Evolutionary conservation across 2,888 invertebrate genomes (phyloP).

Genomic region (Catocala fraxini): DNA sequence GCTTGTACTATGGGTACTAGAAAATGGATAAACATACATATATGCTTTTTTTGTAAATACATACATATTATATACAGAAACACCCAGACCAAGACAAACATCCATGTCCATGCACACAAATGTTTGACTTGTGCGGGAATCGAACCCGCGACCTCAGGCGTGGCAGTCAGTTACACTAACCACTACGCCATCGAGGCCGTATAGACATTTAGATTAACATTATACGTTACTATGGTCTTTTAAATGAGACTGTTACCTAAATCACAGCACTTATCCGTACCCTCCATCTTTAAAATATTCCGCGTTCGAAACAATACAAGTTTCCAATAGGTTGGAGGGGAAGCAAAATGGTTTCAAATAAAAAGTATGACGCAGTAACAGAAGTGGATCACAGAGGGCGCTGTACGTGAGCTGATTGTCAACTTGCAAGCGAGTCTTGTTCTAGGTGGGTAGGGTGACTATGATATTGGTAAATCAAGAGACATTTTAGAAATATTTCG

Average conservation of each 20-base stretch:
- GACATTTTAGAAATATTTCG: no score
- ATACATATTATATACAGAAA: no score
- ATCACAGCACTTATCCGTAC: conserved; percentile 8
- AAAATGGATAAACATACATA: no score
- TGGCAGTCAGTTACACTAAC: no score
- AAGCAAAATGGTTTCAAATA: conserved; percentile 21
- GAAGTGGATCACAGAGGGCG: conserved; percentile 51
- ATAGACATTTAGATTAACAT: no score
- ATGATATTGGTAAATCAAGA: not conserved
- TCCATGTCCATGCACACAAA: no score
- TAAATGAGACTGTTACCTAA: conserved; percentile 1
- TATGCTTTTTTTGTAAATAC: no score
- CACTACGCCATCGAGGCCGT: no score
- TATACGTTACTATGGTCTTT: not conserved
- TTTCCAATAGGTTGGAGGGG: conserved; percentile 20
- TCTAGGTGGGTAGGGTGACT: conserved; percentile 17
- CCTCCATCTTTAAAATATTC: conserved; percentile 34
- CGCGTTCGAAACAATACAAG: conserved; percentile 42
- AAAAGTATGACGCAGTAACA: conserved; percentile 39
- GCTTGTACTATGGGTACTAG: no score
- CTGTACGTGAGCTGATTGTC: conserved; percentile 45
- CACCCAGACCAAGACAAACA: no score
- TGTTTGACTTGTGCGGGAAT: no score
- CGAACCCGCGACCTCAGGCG: no score
- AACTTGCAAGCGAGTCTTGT: conserved; percentile 15